Conservation (phyloP, 2,113 vertebrate species). For the Seriola quinqueradiata region DNA sequence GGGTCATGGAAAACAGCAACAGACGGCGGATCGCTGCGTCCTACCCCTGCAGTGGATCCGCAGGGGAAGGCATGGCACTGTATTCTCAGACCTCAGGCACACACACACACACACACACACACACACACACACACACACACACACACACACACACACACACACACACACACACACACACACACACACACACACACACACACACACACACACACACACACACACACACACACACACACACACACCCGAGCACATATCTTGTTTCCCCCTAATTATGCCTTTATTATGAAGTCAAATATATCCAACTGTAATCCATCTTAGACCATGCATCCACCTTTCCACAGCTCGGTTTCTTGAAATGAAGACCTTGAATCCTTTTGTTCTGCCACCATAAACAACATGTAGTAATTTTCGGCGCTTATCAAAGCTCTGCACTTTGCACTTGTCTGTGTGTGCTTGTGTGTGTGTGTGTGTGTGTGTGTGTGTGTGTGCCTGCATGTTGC, state of each 20-base stretch:
- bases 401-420: slow-evolving; percentile 79
- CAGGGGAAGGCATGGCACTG: slow-evolving; percentile 41
- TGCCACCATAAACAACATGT: slow-evolving; percentile 76
- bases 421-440: slow-evolving; percentile 53
- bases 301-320: slow-evolving; percentile 68
- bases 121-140: slow-evolving; percentile 21
- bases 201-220: slow-evolving; percentile 3
- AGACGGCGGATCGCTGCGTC: slow-evolving; percentile 68
- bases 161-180: slow-evolving; percentile 23
- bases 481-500: slow-evolving; percentile 37
- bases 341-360: slow-evolving; percentile 78
- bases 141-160: slow-evolving; percentile 15
- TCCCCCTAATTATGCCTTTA: slow-evolving; percentile 57
- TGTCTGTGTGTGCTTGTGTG: slow-evolving; percentile 43
- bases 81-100: slow-evolving; percentile 42
- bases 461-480: slow-evolving; percentile 44
- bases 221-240: slow-evolving; percentile 7
- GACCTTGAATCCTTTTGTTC: slow-evolving; percentile 81
- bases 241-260: slow-evolving; percentile 41
- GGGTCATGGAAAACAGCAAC: slow-evolving; percentile 79
- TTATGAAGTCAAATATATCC: slow-evolving; percentile 67
- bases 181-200: slow-evolving; percentile 15
- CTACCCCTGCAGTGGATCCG: slow-evolving; percentile 47
- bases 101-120: slow-evolving; percentile 16
- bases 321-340: slow-evolving; percentile 64